Base-by-base conservation (phyloP, 2,797 vertebrate genomes). In the Chrosomus eos region DNA sequence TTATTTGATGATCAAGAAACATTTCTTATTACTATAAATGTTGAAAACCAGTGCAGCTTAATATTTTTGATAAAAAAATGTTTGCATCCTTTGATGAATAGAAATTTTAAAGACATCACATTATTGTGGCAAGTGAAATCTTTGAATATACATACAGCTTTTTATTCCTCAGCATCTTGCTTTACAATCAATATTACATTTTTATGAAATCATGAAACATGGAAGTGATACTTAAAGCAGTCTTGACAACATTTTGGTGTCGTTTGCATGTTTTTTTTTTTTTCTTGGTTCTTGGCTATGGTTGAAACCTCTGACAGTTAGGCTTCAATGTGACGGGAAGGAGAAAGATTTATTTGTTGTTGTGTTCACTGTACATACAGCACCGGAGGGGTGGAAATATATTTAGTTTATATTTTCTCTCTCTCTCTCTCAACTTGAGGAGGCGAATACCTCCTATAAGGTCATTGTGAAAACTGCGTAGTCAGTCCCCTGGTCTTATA, bases 361-460 rank as follows among this genome's bases (percentile, higher is more conserved):
- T 76, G 58, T 66, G 40, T 83, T 75, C 62, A 83, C 60, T 83
- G 72, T 76, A 75, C 18, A 55, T 67, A 83, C 72, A 55, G 82
- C 43, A 31, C 45, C 26, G 4, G 18, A 76, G 60, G 81, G 36
- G 2, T 28, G n/a, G 45, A 68, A 77, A 77, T 43, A 40, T 77
- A 67, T 83, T 75, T 83, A 31, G n/a, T n/a, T n/a, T n/a, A n/a
- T n/a, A n/a, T n/a, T 48, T 55, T 74, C 16, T 74, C 28, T 64
- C 23, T 68, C n/a, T 62, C 58, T 40, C n/a, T 23, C 21, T n/a
- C n/a, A n/a, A n/a, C n/a, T n/a, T n/a, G n/a, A n/a, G n/a, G n/a
- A n/a, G n/a, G 58, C 3, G 1, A 36, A 26, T 21, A 48, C 33
- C 62, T 40, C 33, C 16, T 66, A 14, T 36, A 26, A 38, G 14